Evolutionary conservation across 2,888 invertebrate species (phyloP).

Genomic region (Andrena praecox): DNA sequence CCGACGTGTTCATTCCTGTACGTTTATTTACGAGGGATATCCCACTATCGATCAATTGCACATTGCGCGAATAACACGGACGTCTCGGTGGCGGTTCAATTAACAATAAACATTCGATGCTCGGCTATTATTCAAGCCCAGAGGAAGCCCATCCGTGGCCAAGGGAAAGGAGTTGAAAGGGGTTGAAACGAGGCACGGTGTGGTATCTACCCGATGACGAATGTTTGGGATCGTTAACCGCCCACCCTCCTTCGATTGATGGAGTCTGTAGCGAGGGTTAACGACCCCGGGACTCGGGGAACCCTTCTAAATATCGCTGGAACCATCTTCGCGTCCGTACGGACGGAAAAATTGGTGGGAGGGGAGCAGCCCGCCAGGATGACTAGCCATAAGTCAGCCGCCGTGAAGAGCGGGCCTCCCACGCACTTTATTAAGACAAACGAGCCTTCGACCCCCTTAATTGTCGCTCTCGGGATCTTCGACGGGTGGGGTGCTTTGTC

Average conservation of each 20-base stretch:
- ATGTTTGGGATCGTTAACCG: slow-evolving; percentile 66
- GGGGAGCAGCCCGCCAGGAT: slow-evolving; percentile 55
- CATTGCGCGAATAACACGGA: not conserved
- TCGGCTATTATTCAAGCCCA: slow-evolving; percentile 2
- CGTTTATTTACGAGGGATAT: not conserved
- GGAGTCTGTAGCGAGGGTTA: slow-evolving; percentile 63
- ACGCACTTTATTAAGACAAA: slow-evolving; percentile 81
- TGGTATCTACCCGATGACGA: slow-evolving; percentile 59
- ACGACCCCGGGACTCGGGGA: slow-evolving; percentile 50
- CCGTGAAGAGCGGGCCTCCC: slow-evolving; percentile 64
- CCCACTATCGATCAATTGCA: not conserved
- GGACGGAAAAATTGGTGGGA: slow-evolving; percentile 41
- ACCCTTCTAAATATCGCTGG: slow-evolving; percentile 58
- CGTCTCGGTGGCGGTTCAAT: slow-evolving; percentile 19
- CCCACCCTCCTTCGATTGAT: slow-evolving; percentile 66
- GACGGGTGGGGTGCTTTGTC: not conserved
- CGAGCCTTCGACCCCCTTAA: slow-evolving; percentile 64
- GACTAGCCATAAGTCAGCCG: slow-evolving; percentile 74
- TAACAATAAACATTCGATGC: slow-evolving; percentile 34
- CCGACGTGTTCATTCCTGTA: slow-evolving; percentile 3
- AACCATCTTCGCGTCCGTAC: slow-evolving; percentile 21
- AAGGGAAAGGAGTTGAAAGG: slow-evolving; percentile 24
- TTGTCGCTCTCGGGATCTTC: slow-evolving; percentile 47
- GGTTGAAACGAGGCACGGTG: slow-evolving; percentile 20
- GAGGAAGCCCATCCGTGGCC: slow-evolving; percentile 14